Percentiles rank a stretch among this genome's conserved stretches.
Evolutionary conservation across 2,888 invertebrate genomes (phyloP).

Genomic region (Laothoe populi): DNA sequence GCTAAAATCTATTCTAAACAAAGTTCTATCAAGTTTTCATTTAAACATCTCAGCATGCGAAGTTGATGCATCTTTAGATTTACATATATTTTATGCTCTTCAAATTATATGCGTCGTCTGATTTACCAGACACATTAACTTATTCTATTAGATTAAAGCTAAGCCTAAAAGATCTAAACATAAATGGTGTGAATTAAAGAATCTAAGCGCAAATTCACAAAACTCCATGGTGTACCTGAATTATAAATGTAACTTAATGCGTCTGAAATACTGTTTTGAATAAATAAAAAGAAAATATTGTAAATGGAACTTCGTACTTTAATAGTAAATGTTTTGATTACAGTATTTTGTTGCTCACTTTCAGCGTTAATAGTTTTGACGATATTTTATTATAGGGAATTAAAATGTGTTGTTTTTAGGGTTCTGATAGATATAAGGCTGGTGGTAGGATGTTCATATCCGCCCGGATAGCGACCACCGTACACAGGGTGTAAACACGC

Average conservation of each 20-base stretch:
- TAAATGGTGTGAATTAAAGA: not conserved
- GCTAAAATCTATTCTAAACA: too few species aligned
- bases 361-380: not conserved
- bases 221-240: not conserved
- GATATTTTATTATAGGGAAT: too few species aligned
- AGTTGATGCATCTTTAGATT: too few species aligned
- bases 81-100: too few species aligned
- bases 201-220: not conserved
- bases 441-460: too few species aligned
- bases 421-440: too few species aligned
- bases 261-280: not conserved
- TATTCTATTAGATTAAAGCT: not conserved
- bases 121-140: not conserved
- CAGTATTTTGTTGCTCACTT: too few species aligned
- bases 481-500: too few species aligned
- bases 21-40: too few species aligned
- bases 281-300: slow-evolving; percentile 11
- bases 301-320: not conserved
- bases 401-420: too few species aligned
- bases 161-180: not conserved
- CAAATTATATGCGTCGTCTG: not conserved
- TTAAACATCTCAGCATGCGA: too few species aligned
- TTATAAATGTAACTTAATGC: slow-evolving; percentile 2
- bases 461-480: too few species aligned
- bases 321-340: not conserved